Evolutionary conservation across 2,797 vertebrate genomes (phyloP), one percentile per base, ranked within the genome.

Genomic region (Antennarius maculatus): DNA sequence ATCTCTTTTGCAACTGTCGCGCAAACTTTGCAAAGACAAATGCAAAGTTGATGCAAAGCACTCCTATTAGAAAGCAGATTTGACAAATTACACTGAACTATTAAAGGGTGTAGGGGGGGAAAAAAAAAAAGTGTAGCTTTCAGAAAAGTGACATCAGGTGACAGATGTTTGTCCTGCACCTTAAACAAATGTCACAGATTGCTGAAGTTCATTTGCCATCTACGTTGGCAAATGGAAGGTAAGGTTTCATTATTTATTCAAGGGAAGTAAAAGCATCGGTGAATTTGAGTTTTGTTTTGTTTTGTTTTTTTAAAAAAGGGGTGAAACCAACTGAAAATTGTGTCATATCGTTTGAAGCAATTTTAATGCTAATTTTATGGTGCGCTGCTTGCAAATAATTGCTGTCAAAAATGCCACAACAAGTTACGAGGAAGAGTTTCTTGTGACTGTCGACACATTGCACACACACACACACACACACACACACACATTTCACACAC

Each of bases 321-420:
- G 61, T 69, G 61, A 79, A 62, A 66, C 54, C 65, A 63, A 69
- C 69, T 55, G 64, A 72, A 83, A 82, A 70, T 50, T 29, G 42
- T 77, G 73, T 78, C 83, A 71, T 73, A 72, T 79, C 60, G 46
- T 82, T 80, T 80, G 76, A 80, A 81, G 67, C 47, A 43, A 78
- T 82, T 83, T 84, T 85, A 80, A 81, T 77, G 85, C 70, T 85
- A 83, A 86, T 88, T 86, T 86, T 81, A 80, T 81, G 86, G 76
- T 69, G 86, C 61, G 14, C 70, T 76, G 80, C 86, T 75, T 79
- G 80, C 74, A 91, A 87, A 86, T 85, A 91, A 90, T 84, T 89
- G 86, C 85, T 84, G 84, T 86, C 86, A 84, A 64, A 85, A 83
- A 87, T 75, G 81, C 71, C 76, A 86, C 61, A 77, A 80, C 62